Percentiles rank a stretch among this genome's conserved stretches.
Evolutionary conservation across 2,797 vertebrate genomes (phyloP).

Genomic region (Aratinga solstitialis): DNA sequence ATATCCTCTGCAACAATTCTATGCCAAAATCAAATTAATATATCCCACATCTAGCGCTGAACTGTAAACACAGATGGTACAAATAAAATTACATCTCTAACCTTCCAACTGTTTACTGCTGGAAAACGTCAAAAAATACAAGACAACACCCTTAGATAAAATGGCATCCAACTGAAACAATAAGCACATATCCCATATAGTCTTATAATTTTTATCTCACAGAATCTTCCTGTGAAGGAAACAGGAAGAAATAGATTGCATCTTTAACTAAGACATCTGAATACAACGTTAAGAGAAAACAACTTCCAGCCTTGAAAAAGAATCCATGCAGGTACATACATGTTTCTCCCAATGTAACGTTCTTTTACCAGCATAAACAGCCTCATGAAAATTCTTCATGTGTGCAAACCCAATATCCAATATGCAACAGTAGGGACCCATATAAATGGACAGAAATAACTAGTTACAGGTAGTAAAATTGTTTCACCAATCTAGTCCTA

Average conservation of each 20-base stretch:
- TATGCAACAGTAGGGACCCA: accelerated
- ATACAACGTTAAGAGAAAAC: background rate
- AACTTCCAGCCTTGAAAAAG: background rate
- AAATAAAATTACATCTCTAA: background rate
- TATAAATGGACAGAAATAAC: background rate
- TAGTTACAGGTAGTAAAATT: background rate
- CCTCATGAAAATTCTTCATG: background rate
- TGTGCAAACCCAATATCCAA: background rate
- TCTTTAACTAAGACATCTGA: background rate
- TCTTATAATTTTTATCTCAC: background rate
- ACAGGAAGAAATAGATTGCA: background rate
- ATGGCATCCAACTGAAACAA: background rate
- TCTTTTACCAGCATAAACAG: background rate
- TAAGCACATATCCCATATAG: background rate
- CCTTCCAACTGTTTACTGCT: background rate
- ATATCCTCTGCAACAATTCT: background rate
- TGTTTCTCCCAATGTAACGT: background rate
- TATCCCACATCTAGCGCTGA: background rate
- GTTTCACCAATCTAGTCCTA: background rate
- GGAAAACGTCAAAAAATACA: background rate
- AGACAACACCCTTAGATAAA: background rate
- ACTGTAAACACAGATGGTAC: background rate
- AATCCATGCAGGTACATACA: background rate
- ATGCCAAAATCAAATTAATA: background rate
- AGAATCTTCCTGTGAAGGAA: background rate